Evolutionary conservation across 2,113 vertebrate genomes (phyloP).

Genomic region (Amazona vittata): DNA sequence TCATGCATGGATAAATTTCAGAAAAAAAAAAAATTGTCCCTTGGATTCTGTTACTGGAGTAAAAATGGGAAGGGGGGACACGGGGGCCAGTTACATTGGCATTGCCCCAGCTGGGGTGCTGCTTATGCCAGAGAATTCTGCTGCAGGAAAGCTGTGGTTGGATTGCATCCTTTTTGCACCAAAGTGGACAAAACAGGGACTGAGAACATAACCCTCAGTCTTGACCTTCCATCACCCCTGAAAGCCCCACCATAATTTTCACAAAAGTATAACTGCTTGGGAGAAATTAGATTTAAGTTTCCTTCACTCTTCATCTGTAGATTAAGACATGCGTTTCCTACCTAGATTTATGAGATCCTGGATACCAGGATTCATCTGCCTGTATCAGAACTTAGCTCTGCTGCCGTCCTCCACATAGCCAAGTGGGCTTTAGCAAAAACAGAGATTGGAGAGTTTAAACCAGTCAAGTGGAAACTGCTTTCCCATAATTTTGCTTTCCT

Average conservation of each 20-base stretch:
- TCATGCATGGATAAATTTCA: fast-evolving
- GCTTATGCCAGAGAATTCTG: neutral
- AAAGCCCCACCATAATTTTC: neutral
- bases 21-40: neutral
- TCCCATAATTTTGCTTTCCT: neutral
- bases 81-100: fast-evolving
- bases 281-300: neutral
- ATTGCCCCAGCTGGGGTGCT: neutral
- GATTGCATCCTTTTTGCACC: neutral
- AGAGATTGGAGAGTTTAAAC: neutral
- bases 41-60: neutral
- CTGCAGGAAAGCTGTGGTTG: neutral
- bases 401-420: neutral
- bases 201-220: neutral
- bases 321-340: neutral
- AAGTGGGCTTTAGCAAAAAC: neutral
- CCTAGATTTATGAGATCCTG: neutral
- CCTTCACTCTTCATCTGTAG: neutral
- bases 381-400: neutral
- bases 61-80: neutral
- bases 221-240: neutral
- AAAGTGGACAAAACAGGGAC: neutral
- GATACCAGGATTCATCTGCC: neutral
- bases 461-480: neutral
- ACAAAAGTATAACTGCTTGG: neutral